A percentile compares a stretch with the other conserved stretches of the same genome.
These are phyloP conservation scores for Octopus sinensis DNA, from an alignment of 1,140 invertebrate genomes.

Conservation along the genomic window DNA sequence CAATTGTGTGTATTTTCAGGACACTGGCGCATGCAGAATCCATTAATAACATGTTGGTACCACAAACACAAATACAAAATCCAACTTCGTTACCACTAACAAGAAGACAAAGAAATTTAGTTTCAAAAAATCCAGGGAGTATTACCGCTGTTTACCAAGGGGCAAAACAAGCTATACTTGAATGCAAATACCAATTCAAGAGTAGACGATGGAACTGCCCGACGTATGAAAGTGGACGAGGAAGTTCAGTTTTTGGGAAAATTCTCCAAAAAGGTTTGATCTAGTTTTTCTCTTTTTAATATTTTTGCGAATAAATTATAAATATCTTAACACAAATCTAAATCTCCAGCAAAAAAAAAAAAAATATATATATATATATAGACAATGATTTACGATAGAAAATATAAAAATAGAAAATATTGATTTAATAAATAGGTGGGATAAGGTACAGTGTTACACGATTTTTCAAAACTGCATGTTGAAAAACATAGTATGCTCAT, in stretches of 20 bases:
- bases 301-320: too few species aligned
- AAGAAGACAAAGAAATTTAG: constrained; percentile 48
- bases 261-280: constrained; percentile 50
- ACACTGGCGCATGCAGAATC: constrained; percentile 46
- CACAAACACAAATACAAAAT: constrained; percentile 43
- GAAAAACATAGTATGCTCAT: too few species aligned
- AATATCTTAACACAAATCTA: too few species aligned
- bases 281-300: too few species aligned
- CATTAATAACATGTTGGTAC: constrained; percentile 40
- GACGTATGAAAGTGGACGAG: constrained; percentile 40
- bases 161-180: constrained; percentile 52
- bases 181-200: constrained; percentile 55
- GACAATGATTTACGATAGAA: too few species aligned
- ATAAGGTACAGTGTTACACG: too few species aligned
- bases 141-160: constrained; percentile 49
- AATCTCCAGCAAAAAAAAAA: too few species aligned
- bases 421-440: too few species aligned
- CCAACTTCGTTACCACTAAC: constrained; percentile 49
- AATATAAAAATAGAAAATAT: too few species aligned
- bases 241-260: constrained; percentile 52
- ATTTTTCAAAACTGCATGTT: too few species aligned
- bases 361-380: too few species aligned
- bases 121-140: constrained; percentile 54
- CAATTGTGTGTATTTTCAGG: constrained; percentile 31
- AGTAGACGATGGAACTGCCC: constrained; percentile 57